Percentiles rank a stretch among this genome's conserved stretches.
phyloP scores from a whole-genome alignment of 2,113 vertebrate genomes.

The Mobula hypostoma region DNA sequence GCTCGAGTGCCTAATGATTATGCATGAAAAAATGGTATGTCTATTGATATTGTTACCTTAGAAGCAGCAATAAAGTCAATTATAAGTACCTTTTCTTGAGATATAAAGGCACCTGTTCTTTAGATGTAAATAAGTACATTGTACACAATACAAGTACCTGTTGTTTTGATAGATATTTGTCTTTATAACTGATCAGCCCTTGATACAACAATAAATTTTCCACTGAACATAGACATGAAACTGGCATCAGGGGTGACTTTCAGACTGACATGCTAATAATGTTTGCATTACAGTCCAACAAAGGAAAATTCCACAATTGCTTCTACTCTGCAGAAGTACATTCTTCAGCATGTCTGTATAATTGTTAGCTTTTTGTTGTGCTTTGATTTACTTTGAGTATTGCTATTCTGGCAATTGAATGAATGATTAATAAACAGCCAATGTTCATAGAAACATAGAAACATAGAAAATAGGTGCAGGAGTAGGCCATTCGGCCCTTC shows the following conservation, averaged over 20 bases:
- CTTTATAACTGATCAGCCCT: neutral
- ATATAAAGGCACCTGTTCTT: neutral
- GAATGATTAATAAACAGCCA: neutral
- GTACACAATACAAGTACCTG: no score
- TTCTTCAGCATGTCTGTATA: neutral
- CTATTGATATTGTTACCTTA: neutral
- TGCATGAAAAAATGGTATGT: neutral
- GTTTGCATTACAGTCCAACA: neutral
- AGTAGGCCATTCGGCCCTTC: no score
- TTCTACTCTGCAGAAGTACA: neutral
- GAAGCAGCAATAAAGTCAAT: neutral
- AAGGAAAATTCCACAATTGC: neutral
- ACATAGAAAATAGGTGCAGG: no score
- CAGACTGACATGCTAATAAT: neutral
- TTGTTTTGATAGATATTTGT: no score
- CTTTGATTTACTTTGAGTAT: neutral
- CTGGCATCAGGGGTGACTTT: no score
- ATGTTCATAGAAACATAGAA: no score
- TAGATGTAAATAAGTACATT: neutral
- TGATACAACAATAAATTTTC: neutral
- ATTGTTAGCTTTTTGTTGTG: no score
- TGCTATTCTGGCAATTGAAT: neutral
- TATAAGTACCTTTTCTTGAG: neutral
- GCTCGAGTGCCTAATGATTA: neutral
- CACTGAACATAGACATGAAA: neutral